phyloP scores from a whole-genome alignment of 2,888 invertebrate genomes.

The Scaptomyza caliginosa region DNA sequence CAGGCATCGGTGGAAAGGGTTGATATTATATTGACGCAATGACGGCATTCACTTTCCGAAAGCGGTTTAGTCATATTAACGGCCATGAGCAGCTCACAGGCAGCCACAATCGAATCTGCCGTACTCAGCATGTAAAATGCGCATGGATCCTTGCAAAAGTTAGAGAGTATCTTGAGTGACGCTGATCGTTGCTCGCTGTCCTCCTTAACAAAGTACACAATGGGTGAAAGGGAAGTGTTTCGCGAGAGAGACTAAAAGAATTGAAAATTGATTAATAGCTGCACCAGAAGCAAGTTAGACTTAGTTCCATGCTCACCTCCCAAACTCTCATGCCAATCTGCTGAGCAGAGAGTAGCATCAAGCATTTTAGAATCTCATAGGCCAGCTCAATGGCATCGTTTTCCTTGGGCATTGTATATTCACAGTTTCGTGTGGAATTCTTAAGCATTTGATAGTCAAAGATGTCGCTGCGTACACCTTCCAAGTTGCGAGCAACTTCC shows the following conservation, averaged over 20 bases:
- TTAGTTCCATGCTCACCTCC: conserved; percentile 60
- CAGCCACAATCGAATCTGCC: conserved; percentile 82
- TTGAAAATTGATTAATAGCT: not conserved
- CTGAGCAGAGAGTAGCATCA: conserved; percentile 78
- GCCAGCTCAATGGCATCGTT: conserved; percentile 75
- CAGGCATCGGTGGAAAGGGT: conserved; percentile 83
- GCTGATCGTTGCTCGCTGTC: conserved; percentile 78
- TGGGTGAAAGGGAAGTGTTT: conserved; percentile 74
- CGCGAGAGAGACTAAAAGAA: conserved; percentile 44
- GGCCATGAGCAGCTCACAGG: conserved; percentile 81
- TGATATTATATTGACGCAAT: conserved; percentile 83
- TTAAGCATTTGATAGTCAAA: conserved; percentile 82
- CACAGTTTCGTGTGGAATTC: conserved; percentile 70
- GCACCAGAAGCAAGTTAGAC: not conserved
- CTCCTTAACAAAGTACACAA: conserved; percentile 81
- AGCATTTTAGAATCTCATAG: conserved; percentile 81
- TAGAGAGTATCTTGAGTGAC: conserved; percentile 82
- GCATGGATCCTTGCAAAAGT: conserved; percentile 80
- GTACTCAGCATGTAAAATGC: conserved; percentile 79
- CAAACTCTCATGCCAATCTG: conserved; percentile 71
- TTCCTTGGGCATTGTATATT: conserved; percentile 80
- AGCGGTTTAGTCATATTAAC: conserved; percentile 75
- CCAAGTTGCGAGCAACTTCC: conserved; percentile 83
- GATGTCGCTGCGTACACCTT: conserved; percentile 82
- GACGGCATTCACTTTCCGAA: conserved; percentile 77